These are phyloP conservation scores for Sinocyclocheilus grahami DNA, from an alignment of 2,113 vertebrate species.

Conservation along the genomic window DNA sequence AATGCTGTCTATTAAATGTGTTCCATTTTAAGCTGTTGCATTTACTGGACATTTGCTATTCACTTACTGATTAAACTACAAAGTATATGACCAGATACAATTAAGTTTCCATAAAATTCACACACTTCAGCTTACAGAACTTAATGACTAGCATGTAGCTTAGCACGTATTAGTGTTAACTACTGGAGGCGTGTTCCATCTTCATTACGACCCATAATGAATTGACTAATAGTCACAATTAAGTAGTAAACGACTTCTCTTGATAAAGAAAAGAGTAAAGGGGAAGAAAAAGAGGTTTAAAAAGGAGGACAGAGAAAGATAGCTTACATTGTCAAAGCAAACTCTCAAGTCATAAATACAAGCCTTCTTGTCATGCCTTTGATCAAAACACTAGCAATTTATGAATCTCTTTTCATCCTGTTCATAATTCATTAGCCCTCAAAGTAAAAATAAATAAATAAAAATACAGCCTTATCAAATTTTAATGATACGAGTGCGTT, in stretches of 20 bases:
- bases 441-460: conserved; percentile 2
- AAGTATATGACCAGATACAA: too few relatives aligned
- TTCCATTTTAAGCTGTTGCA: background rate
- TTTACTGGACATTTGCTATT: background rate
- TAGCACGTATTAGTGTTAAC: background rate
- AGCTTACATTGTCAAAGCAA: conserved; percentile 31
- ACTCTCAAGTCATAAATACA: conserved; percentile 45
- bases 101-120: background rate
- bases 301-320: conserved; percentile 44
- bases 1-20: background rate
- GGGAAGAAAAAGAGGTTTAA: background rate
- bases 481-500: conserved; percentile 47
- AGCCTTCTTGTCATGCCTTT: conserved; percentile 47
- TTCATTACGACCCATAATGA: conserved; percentile 48
- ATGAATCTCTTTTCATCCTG: conserved; percentile 48
- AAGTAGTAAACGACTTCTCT: conserved; percentile 22
- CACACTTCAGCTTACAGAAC: background rate
- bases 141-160: background rate
- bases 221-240: conserved; percentile 4
- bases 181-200: conserved; percentile 13
- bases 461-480: conserved; percentile 50
- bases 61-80: too few relatives aligned
- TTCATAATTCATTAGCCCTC: conserved; percentile 57
- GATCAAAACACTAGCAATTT: conserved; percentile 60
- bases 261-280: conserved; percentile 47